phyloP scores from a whole-genome alignment of 1,140 invertebrate species.

The Drosophila malerkotliana region DNA sequence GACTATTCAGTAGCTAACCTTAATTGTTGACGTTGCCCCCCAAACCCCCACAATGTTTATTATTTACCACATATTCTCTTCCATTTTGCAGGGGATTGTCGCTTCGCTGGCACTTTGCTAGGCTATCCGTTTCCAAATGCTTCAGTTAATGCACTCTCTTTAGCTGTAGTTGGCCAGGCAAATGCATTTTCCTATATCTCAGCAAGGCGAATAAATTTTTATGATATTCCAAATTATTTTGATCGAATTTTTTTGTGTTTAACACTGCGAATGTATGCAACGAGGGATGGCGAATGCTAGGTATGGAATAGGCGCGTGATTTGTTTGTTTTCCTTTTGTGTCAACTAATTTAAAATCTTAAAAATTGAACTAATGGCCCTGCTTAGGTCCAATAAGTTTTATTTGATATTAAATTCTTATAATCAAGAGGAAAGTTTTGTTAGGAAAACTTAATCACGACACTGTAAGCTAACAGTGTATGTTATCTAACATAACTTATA shows the following conservation, averaged over 20 bases:
- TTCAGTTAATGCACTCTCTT: constrained; percentile 34
- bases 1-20: not conserved
- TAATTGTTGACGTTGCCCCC: constrained; percentile 28
- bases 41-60: constrained; percentile 42
- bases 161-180: constrained; percentile 5
- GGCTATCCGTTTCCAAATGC: constrained; percentile 4
- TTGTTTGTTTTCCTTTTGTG: not conserved
- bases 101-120: constrained; percentile 1
- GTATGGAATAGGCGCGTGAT: not conserved
- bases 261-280: not conserved
- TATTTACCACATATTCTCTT: constrained; percentile 83
- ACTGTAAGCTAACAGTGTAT: not conserved
- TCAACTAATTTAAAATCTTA: not conserved
- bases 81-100: constrained; percentile 53
- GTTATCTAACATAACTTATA: not conserved
- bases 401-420: not conserved
- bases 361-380: too few relatives aligned
- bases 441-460: not conserved
- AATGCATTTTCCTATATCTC: constrained; percentile 24
- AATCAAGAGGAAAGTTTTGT: not conserved
- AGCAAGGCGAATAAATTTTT: constrained; percentile 16
- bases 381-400: not conserved
- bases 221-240: constrained; percentile 42
- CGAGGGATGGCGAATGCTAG: not conserved
- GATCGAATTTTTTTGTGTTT: constrained; percentile 32